A percentile compares a stretch with the other conserved stretches of the same genome.
These are phyloP conservation scores for Rhyacophila evoluta DNA, from an alignment of 2,888 invertebrate species.

Conservation along the genomic window DNA sequence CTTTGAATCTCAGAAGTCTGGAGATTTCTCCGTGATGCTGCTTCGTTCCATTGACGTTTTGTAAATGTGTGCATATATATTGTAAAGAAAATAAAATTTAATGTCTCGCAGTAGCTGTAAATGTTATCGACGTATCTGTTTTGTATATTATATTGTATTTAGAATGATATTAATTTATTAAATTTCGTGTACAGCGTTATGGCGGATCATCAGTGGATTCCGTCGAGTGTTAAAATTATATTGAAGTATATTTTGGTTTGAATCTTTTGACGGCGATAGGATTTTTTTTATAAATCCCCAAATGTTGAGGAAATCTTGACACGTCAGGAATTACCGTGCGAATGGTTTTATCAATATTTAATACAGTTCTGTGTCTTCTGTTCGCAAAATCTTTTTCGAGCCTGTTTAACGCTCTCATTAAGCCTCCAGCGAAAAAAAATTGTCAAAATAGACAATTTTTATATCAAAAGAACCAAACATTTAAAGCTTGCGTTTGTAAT, in stretches of 20 bases:
- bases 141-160: constrained; percentile 37
- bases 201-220: neutral
- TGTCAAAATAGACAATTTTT: neutral
- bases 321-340: neutral
- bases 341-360: neutral
- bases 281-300: neutral
- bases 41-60: neutral
- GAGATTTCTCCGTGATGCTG: neutral
- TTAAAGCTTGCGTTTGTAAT: neutral
- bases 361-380: neutral
- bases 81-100: neutral
- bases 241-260: neutral
- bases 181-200: constrained; percentile 42
- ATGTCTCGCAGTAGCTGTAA: neutral
- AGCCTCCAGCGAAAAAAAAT: too few relatives aligned
- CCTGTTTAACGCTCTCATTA: too few relatives aligned
- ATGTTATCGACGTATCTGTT: neutral
- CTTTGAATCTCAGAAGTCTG: neutral
- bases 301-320: neutral
- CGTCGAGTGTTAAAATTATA: neutral
- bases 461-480: neutral
- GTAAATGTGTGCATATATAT: constrained; percentile 25
- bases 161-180: constrained; percentile 33
- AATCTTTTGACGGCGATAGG: neutral
- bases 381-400: too few relatives aligned